Conservation (phyloP, 2,797 vertebrate species). For the Thaleichthys pacificus region DNA sequence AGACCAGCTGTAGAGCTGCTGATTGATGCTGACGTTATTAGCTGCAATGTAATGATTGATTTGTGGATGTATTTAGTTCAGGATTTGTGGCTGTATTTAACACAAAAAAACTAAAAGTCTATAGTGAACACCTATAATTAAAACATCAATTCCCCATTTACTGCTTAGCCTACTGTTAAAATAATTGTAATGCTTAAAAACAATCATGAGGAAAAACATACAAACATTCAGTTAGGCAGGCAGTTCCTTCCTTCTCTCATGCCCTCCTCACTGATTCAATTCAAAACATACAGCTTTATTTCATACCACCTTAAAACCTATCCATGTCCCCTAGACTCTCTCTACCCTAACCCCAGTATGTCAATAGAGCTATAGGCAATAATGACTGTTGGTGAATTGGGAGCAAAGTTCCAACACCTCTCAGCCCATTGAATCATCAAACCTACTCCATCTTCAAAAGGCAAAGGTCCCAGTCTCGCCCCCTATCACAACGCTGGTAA, state of each 20-base stretch:
- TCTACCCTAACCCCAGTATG: not conserved
- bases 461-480: not conserved
- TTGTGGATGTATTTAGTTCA: no score
- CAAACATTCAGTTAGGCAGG: not conserved
- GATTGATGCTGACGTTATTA: not conserved
- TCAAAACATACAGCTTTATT: not conserved
- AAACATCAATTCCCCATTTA: no score
- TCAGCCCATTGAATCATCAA: not conserved
- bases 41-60: not conserved
- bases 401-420: not conserved
- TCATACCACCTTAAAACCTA: not conserved
- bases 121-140: no score
- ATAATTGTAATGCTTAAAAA: no score
- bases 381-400: not conserved
- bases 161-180: no score
- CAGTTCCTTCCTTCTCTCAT: not conserved
- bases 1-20: not conserved
- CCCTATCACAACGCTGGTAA: not conserved
- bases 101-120: no score
- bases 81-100: no score
- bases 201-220: not conserved
- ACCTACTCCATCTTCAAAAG: not conserved
- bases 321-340: no score
- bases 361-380: not conserved
- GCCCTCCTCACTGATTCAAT: not conserved